Conservation (phyloP, 2,797 vertebrate genomes). For the Loriculus beryllinus region DNA sequence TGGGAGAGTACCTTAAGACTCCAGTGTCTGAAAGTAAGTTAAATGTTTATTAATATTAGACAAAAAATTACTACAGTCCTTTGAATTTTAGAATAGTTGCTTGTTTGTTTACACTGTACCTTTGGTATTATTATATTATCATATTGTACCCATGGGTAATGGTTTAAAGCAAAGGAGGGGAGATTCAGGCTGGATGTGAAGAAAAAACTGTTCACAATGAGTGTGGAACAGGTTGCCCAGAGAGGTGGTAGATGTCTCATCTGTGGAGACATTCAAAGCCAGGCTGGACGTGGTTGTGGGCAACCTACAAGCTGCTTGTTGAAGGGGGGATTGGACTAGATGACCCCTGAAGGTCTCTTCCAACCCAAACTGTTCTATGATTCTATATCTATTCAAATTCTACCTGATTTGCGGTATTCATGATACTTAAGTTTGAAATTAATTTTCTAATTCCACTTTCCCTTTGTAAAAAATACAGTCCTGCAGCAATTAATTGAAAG, state of each 20-base stretch:
- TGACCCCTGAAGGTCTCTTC: background rate
- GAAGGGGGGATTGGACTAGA: background rate
- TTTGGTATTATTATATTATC: background rate
- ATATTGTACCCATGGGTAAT: background rate
- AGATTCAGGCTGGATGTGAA: background rate
- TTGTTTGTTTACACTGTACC: background rate
- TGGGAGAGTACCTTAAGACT: slow-evolving; percentile 79
- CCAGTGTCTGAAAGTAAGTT: slow-evolving; percentile 80
- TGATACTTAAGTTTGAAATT: background rate
- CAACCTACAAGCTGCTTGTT: background rate
- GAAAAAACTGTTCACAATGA: background rate
- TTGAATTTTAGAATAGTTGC: background rate
- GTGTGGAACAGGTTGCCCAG: background rate
- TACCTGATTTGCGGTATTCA: background rate
- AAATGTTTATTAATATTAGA: background rate
- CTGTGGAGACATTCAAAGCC: background rate
- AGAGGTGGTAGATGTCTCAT: background rate
- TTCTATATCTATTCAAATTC: background rate
- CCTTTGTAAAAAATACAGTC: background rate
- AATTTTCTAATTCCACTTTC: background rate
- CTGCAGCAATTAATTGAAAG: background rate
- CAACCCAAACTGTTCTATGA: background rate
- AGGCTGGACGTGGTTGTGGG: background rate
- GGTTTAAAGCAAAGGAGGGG: background rate
- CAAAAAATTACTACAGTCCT: background rate